Evolutionary conservation across 2,888 invertebrate genomes (phyloP).

Genomic region (Dynastes maya): DNA sequence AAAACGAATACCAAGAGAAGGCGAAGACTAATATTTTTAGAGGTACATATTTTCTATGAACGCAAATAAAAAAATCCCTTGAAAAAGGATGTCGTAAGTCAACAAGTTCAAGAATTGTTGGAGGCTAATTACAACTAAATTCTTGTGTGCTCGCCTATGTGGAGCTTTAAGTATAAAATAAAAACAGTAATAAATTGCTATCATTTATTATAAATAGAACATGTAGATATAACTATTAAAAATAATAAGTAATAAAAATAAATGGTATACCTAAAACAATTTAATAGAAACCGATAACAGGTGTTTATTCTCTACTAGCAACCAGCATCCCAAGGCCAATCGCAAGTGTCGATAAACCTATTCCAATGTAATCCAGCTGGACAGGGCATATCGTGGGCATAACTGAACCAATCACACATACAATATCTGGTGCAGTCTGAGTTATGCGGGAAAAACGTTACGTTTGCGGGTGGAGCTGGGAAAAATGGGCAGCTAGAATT

Average conservation of each 20-base stretch:
- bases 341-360: background rate
- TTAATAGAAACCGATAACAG: too few relatives aligned
- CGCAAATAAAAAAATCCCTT: too few relatives aligned
- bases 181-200: background rate
- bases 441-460: slow-evolving; percentile 25
- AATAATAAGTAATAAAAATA: background rate
- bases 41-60: too few relatives aligned
- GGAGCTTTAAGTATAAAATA: too few relatives aligned
- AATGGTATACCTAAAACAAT: background rate
- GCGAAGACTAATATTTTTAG: too few relatives aligned
- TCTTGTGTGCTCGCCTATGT: too few relatives aligned
- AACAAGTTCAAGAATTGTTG: too few relatives aligned
- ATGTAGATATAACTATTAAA: background rate
- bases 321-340: slow-evolving; percentile 25
- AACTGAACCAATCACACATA: slow-evolving; percentile 19
- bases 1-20: too few relatives aligned
- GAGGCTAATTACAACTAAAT: too few relatives aligned
- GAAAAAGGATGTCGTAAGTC: too few relatives aligned
- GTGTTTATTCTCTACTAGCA: background rate
- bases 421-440: slow-evolving; percentile 23
- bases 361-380: slow-evolving; percentile 17
- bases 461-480: slow-evolving; percentile 17
- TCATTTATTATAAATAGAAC: background rate
- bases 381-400: slow-evolving; percentile 24
- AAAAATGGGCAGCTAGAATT: background rate